A percentile compares a stretch with the other conserved stretches of the same genome.
Evolutionary conservation across 2,797 vertebrate species (phyloP).

Genomic region (Darevskia mixta): DNA sequence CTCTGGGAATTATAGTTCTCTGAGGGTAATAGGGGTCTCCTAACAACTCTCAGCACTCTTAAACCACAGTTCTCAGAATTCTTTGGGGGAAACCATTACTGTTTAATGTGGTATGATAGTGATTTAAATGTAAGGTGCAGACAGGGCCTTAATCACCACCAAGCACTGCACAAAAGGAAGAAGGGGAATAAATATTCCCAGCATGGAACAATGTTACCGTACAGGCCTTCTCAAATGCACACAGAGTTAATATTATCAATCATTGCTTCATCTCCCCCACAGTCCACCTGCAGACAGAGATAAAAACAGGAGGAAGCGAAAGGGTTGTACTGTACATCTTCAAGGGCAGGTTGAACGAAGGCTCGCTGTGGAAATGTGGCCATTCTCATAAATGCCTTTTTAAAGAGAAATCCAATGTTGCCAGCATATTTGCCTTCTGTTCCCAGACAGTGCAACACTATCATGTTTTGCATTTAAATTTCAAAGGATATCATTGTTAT

Average conservation of each 20-base stretch:
- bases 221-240: slow-evolving; percentile 32
- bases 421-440: slow-evolving; percentile 61
- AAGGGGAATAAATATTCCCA: neutral
- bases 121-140: too few relatives aligned
- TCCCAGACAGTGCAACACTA: slow-evolving; percentile 52
- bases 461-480: slow-evolving; percentile 62
- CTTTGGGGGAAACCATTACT: too few relatives aligned
- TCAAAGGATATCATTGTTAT: slow-evolving; percentile 40
- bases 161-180: neutral
- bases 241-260: slow-evolving; percentile 38
- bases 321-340: slow-evolving; percentile 50
- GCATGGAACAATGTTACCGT: slow-evolving; percentile 29
- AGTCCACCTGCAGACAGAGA: slow-evolving; percentile 58
- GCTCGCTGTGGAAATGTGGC: neutral
- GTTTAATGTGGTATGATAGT: too few relatives aligned
- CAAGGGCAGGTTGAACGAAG: slow-evolving; percentile 66
- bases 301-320: slow-evolving; percentile 52
- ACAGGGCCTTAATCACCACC: neutral
- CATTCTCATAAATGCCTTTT: slow-evolving; percentile 53
- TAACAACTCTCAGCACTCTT: too few relatives aligned
- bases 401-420: slow-evolving; percentile 56
- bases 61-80: too few relatives aligned
- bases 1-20: too few relatives aligned
- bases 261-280: slow-evolving; percentile 39
- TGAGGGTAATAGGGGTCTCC: too few relatives aligned